These are phyloP conservation scores for Leptodactylus fallax DNA, from an alignment of 2,797 vertebrate genomes.

Conservation along the genomic window DNA sequence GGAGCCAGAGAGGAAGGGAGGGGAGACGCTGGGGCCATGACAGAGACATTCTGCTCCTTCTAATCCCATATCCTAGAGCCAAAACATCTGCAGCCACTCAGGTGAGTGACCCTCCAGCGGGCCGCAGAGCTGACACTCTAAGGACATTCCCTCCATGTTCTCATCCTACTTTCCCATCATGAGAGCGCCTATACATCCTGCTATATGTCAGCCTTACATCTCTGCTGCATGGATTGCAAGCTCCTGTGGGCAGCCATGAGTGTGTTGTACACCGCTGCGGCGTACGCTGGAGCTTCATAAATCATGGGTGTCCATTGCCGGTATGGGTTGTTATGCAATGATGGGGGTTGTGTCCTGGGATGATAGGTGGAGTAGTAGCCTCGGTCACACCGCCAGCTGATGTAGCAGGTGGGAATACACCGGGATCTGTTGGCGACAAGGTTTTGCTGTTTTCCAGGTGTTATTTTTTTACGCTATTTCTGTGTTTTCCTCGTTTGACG, in stretches of 20 bases:
- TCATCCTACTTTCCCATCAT: neutral
- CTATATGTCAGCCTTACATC: neutral
- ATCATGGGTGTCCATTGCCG: neutral
- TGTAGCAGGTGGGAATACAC: neutral
- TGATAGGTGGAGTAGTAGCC: neutral
- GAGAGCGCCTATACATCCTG: neutral
- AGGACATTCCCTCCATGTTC: neutral
- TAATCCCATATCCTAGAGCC: neutral
- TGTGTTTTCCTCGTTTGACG: no score
- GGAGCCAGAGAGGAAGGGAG: slow-evolving; percentile 22
- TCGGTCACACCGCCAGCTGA: no score
- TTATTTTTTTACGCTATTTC: no score
- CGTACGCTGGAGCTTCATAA: no score
- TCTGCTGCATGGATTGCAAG: neutral
- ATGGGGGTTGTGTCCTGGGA: neutral
- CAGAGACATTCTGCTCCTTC: neutral
- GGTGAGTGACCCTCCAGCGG: neutral
- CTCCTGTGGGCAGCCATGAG: neutral
- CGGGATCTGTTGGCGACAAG: no score
- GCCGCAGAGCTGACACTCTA: neutral
- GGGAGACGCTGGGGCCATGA: slow-evolving; percentile 6
- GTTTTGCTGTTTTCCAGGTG: no score
- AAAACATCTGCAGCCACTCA: neutral
- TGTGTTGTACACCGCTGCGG: neutral
- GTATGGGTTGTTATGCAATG: no score